Percentiles rank a stretch among this genome's conserved stretches.
Conservation (phyloP, 2,888 invertebrate species). For the Luffia ferchaultella region DNA sequence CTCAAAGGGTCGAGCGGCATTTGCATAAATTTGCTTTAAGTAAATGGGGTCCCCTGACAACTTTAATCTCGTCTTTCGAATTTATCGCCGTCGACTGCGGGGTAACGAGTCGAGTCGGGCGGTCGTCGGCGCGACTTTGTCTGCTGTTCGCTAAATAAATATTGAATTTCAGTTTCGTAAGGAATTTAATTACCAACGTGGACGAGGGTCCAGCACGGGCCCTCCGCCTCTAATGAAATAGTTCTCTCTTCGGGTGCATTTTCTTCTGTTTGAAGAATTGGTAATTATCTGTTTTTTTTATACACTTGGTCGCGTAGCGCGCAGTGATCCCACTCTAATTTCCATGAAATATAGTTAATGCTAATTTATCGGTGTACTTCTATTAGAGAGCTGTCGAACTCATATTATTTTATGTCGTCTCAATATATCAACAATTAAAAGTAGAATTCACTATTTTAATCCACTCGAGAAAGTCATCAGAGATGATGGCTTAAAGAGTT, state of each 20-base stretch:
- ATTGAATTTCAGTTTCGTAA: not conserved
- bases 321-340: too few relatives aligned
- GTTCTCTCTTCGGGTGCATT: not conserved
- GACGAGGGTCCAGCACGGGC: not conserved
- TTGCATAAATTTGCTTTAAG: conserved; percentile 66
- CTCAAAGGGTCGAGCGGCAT: conserved; percentile 24
- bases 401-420: too few relatives aligned
- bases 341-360: too few relatives aligned
- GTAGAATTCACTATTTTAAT: too few relatives aligned
- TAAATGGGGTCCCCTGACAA: conserved; percentile 63
- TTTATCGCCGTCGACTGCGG: conserved; percentile 37
- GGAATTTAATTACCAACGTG: not conserved
- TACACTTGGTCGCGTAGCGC: too few relatives aligned
- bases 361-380: too few relatives aligned
- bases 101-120: not conserved
- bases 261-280: not conserved
- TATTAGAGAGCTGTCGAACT: too few relatives aligned
- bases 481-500: too few relatives aligned
- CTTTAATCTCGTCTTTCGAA: conserved; percentile 62
- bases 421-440: too few relatives aligned
- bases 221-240: not conserved
- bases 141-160: too few relatives aligned
- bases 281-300: not conserved
- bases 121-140: too few relatives aligned
- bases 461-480: too few relatives aligned